phyloP scores from a whole-genome alignment of 2,113 vertebrate genomes.

The Stigmatopora nigra region DNA sequence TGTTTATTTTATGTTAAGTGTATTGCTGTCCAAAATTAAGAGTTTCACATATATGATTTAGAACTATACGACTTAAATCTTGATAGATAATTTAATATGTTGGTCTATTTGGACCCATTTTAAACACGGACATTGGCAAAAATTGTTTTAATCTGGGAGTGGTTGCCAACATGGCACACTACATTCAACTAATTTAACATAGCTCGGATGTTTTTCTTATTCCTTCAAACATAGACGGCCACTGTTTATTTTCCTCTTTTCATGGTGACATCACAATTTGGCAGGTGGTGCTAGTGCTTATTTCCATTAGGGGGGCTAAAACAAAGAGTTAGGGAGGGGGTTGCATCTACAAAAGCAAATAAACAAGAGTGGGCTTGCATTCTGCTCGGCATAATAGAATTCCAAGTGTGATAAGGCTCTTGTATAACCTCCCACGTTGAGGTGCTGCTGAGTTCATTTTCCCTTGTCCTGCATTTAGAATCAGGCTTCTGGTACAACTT shows the following conservation, averaged over 20 bases:
- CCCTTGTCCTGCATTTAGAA: constrained; percentile 25
- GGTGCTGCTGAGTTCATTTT: constrained; percentile 39
- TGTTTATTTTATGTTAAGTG: too few species aligned
- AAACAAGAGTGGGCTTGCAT: constrained; percentile 48
- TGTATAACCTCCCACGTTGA: constrained; percentile 39
- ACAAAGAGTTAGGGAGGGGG: neutral
- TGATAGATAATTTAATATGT: constrained; percentile 44
- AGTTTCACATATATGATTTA: too few species aligned
- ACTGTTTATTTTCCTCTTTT: constrained; percentile 40
- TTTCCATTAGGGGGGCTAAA: constrained; percentile 35
- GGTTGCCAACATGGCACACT: constrained; percentile 8
- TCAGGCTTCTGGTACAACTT: constrained; percentile 18
- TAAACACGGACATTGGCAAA: constrained; percentile 22
- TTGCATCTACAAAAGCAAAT: constrained; percentile 54
- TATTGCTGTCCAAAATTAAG: too few species aligned
- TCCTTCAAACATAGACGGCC: constrained; percentile 3
- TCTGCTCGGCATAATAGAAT: constrained; percentile 50
- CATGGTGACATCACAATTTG: constrained; percentile 37
- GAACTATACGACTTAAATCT: too few species aligned
- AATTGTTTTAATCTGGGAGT: constrained; percentile 18
- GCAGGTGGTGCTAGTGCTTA: constrained; percentile 47
- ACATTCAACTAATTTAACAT: constrained; percentile 36
- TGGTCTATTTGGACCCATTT: constrained; percentile 23
- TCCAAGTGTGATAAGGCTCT: constrained; percentile 48
- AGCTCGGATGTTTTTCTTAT: neutral